Base-by-base conservation (phyloP, 2,113 vertebrate genomes). In the Pollachius pollachius region DNA sequence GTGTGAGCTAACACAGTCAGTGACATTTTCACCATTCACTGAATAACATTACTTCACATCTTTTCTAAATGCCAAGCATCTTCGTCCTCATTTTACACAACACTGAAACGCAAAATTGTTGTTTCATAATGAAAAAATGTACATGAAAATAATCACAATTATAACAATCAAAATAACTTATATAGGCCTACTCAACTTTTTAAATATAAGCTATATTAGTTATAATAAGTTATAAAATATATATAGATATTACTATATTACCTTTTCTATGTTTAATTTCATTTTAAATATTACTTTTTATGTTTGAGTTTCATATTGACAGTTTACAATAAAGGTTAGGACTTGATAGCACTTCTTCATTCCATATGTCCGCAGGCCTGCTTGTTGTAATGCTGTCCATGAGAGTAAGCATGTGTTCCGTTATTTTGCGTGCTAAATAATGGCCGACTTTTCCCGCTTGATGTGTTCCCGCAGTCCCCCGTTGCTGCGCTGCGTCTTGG, bases 11-110 rank as follows among this genome's bases (percentile, higher is more conserved):
- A 85, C 72, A 75, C 67, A 78, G 59, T 67, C 87, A 85, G 80
- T 89, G 87, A 89, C 86, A 90, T 90, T 90, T 89, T 84, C 85
- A 85, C 78, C 59, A 81, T 70, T 80, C 85, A 83, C 79, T 87
- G 82, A 84, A 75, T 81, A 76, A 65, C 78, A 70, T 85, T 80
- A 3, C 74, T 79, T 76, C 21, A 62, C 17, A 63, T 71, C 52
- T 76, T 34, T 63, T 52, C 64, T 70, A 87, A 86, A 87, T 84
- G 83, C 76, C 82, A 79, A 54, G 68, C 37, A 77, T 77, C 52
- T 54, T 66, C 64, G 34, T 15, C 23, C 1, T 0, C 37, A n/a
- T 59, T 84, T 78, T 69, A 70, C 18, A 54, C 74, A 34, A 30
- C 30, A 64, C 15, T 34, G 2, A 64, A 25, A 61, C 59, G 59